Conservation (phyloP, 2,888 invertebrate genomes). For the Caenorhabditis sp. region DNA sequence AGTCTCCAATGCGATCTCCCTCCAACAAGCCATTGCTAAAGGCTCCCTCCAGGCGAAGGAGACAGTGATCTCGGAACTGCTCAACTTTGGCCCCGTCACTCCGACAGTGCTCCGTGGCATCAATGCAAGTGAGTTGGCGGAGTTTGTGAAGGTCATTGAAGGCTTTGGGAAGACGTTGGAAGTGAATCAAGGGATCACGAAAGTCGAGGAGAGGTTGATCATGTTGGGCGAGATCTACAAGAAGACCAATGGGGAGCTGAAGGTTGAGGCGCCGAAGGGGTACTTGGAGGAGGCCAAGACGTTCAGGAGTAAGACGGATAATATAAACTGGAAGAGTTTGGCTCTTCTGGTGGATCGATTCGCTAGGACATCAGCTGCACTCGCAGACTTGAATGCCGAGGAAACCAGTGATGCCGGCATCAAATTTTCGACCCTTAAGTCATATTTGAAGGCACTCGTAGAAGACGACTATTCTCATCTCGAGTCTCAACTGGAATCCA, state of each 20-base stretch:
- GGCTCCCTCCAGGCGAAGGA: not conserved
- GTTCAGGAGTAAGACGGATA: not conserved
- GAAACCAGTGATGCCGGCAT: too few species aligned
- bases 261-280: not conserved
- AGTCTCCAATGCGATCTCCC: not conserved
- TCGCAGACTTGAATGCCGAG: too few species aligned
- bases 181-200: not conserved
- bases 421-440: too few species aligned
- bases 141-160: not conserved
- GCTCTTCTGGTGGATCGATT: not conserved
- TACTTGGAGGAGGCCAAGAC: not conserved
- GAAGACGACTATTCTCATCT: too few species aligned
- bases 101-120: not conserved
- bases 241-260: not conserved
- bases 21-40: not conserved
- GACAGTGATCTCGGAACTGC: not conserved
- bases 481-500: too few species aligned
- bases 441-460: too few species aligned
- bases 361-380: too few species aligned
- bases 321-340: not conserved
- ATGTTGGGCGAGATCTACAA: not conserved
- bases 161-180: not conserved
- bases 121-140: not conserved
- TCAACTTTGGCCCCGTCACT: not conserved
- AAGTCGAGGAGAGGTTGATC: not conserved